Conservation (phyloP, 1,140 invertebrate genomes). For the Diplogasteroides magnus region DNA sequence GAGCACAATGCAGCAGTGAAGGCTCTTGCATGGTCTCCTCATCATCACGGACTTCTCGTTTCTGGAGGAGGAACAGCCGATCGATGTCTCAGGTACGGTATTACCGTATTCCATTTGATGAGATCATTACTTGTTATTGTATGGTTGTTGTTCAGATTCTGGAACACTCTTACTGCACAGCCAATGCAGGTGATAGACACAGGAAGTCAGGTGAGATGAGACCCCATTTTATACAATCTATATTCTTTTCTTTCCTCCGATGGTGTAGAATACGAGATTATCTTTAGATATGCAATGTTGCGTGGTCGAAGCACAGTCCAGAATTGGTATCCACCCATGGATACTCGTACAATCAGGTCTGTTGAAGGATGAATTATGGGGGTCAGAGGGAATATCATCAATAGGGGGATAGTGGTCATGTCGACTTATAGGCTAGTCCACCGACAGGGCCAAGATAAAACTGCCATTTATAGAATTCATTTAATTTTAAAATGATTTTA, state of each 20-base stretch:
- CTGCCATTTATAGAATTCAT: too few relatives aligned
- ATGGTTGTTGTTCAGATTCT: conserved; percentile 83
- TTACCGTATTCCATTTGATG: too few relatives aligned
- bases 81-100: conserved; percentile 74
- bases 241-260: background rate
- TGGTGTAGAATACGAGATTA: background rate
- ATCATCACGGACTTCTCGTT: conserved; percentile 93
- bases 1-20: conserved; percentile 97
- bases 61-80: conserved; percentile 95
- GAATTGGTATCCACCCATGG: conserved; percentile 84
- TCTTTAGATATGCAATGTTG: conserved; percentile 84
- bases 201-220: conserved; percentile 77
- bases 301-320: conserved; percentile 72
- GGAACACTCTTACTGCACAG: conserved; percentile 98
- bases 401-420: too few relatives aligned
- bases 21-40: conserved; percentile 98
- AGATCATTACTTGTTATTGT: background rate
- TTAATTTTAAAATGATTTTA: conserved; percentile 8
- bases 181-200: conserved; percentile 98
- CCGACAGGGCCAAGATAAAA: too few relatives aligned
- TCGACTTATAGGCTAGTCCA: too few relatives aligned
- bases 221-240: background rate
- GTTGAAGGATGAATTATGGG: background rate
- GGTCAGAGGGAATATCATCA: background rate
- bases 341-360: conserved; percentile 94